Percentiles rank a stretch among this genome's conserved stretches.
These are phyloP conservation scores for Mastacembelus armatus DNA, from an alignment of 2,797 vertebrate genomes.

Conservation along the genomic window DNA sequence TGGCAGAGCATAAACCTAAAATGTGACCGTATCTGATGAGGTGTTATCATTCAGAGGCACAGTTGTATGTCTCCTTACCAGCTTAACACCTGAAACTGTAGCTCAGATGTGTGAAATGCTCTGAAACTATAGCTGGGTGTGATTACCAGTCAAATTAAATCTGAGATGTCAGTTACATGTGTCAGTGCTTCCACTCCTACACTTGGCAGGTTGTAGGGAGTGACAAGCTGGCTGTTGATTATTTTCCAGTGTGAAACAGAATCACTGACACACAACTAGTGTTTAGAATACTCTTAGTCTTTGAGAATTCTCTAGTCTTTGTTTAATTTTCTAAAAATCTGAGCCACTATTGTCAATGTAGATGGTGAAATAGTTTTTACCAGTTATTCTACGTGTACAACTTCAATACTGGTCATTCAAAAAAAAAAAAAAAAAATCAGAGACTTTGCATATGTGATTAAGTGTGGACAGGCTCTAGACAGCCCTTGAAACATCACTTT, in stretches of 20 bases:
- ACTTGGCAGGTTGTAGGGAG: slow-evolving; percentile 74
- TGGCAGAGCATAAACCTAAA: slow-evolving; percentile 59
- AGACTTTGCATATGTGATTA: background rate
- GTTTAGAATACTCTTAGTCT: slow-evolving; percentile 49
- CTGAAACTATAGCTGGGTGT: slow-evolving; percentile 84
- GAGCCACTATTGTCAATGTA: slow-evolving; percentile 13
- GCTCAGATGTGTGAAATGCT: slow-evolving; percentile 83
- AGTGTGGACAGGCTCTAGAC: background rate
- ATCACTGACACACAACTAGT: slow-evolving; percentile 51
- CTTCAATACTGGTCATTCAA: background rate
- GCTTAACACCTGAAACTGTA: slow-evolving; percentile 82
- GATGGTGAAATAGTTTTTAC: slow-evolving; percentile 25
- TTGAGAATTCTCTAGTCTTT: slow-evolving; percentile 46
- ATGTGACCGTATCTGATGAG: slow-evolving; percentile 59
- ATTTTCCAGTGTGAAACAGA: slow-evolving; percentile 69
- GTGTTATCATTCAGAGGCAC: slow-evolving; percentile 74
- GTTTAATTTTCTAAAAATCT: slow-evolving; percentile 38
- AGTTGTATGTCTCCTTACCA: slow-evolving; percentile 70
- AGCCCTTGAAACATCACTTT: background rate
- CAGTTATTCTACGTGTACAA: too few species aligned
- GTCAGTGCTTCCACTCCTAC: slow-evolving; percentile 76
- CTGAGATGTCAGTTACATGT: slow-evolving; percentile 83
- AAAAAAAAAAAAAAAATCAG: background rate
- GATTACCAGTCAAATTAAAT: slow-evolving; percentile 87
- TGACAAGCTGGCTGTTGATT: slow-evolving; percentile 77